Evolutionary conservation across 2,888 invertebrate genomes (phyloP).

Genomic region (Tortrix viridana): DNA sequence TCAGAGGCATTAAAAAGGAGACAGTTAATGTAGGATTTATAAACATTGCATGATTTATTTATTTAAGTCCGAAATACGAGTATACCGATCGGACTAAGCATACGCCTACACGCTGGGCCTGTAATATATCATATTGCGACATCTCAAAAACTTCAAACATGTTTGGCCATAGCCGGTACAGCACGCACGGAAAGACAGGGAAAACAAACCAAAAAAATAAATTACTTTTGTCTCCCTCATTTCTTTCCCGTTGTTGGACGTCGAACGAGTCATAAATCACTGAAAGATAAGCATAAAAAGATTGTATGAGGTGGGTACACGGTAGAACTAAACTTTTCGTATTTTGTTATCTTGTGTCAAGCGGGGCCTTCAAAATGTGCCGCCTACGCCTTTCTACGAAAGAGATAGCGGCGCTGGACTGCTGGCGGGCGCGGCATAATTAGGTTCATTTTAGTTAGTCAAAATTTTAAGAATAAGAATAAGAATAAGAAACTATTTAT

Average conservation of each 20-base stretch:
- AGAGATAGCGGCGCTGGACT: conserved; percentile 45
- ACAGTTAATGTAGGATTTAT: conserved; percentile 66
- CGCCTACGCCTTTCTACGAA: conserved; percentile 73
- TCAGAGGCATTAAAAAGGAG: conserved; percentile 65
- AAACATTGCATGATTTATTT: conserved; percentile 57
- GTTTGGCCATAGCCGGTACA: conserved; percentile 77
- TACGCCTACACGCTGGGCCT: conserved; percentile 76
- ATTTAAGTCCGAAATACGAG: conserved; percentile 77
- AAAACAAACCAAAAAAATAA: conserved; percentile 84
- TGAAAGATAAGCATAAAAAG: conserved; percentile 84
- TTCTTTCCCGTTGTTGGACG: conserved; percentile 83
- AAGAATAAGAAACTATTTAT: too few relatives aligned
- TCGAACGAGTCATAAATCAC: conserved; percentile 83
- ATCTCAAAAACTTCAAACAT: conserved; percentile 83
- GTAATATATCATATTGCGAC: conserved; percentile 80
- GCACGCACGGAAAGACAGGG: conserved; percentile 81
- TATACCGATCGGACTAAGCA: conserved; percentile 81
- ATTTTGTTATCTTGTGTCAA: conserved; percentile 79
- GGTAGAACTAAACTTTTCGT: conserved; percentile 82
- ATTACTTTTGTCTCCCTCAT: conserved; percentile 84
- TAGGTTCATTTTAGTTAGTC: background rate
- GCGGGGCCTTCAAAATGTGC: conserved; percentile 66
- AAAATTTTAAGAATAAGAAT: too few relatives aligned
- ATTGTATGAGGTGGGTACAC: conserved; percentile 82
- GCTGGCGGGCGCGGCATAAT: background rate